These are phyloP conservation scores for Sycon ciliatum DNA, from an alignment of 37 sponge, comb jelly and placozoan species.

Conservation along the genomic window DNA sequence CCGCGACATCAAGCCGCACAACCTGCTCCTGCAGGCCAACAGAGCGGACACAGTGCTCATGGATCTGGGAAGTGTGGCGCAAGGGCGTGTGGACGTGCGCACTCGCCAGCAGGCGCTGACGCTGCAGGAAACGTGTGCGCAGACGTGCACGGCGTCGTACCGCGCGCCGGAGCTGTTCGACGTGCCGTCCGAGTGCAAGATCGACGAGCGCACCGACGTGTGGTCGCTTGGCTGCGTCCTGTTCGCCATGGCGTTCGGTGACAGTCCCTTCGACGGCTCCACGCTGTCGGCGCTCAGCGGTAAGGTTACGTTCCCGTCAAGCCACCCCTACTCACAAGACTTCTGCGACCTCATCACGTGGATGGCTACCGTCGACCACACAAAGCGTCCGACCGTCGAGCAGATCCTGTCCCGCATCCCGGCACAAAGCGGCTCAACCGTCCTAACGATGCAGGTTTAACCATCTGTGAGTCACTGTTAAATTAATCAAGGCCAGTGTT, in stretches of 20 bases:
- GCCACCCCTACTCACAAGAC: constrained; percentile 38
- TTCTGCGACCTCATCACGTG: constrained; percentile 49
- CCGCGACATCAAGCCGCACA: constrained; percentile 80
- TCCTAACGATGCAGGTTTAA: no score
- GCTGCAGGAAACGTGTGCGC: constrained; percentile 71
- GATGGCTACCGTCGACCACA: constrained; percentile 38
- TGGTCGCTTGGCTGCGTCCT: constrained; percentile 88
- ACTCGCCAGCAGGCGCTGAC: constrained; percentile 70
- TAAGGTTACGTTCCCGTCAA: constrained; percentile 47
- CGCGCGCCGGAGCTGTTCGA: constrained; percentile 92
- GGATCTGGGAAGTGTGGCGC: constrained; percentile 77
- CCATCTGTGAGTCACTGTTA: no score
- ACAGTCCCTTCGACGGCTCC: constrained; percentile 81
- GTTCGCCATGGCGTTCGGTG: constrained; percentile 77
- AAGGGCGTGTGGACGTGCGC: constrained; percentile 25
- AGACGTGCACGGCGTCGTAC: constrained; percentile 63
- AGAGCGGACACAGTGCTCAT: constrained; percentile 51
- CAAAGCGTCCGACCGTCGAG: constrained; percentile 10
- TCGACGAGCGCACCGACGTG: constrained; percentile 65
- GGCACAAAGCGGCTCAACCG: no score
- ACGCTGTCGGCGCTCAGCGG: constrained; percentile 77
- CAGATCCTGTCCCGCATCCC: background rate
- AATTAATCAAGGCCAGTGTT: no score
- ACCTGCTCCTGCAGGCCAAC: constrained; percentile 57
- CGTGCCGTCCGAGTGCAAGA: constrained; percentile 54